Evolutionary conservation across 2,797 vertebrate genomes (phyloP).

Genomic region (Hypotaenidia okinawae): DNA sequence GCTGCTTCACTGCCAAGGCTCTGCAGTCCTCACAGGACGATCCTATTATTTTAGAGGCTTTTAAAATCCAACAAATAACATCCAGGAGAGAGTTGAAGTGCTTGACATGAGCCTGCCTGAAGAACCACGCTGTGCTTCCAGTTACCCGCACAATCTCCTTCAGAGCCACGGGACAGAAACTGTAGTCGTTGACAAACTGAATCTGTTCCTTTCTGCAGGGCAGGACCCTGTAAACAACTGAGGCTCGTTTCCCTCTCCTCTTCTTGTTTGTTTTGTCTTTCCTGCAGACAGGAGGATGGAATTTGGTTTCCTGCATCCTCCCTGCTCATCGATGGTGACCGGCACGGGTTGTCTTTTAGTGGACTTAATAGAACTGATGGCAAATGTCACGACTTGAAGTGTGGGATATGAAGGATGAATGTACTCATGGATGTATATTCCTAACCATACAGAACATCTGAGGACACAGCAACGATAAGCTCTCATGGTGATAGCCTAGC

Average conservation of each 20-base stretch:
- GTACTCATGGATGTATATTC: neutral
- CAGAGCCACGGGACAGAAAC: neutral
- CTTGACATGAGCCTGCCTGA: neutral
- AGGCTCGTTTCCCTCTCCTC: neutral
- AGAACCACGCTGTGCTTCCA: neutral
- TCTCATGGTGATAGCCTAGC: neutral
- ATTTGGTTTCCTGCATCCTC: slow-evolving; percentile 2
- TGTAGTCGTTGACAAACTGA: neutral
- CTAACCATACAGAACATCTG: neutral
- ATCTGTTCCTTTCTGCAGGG: neutral
- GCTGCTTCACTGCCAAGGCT: neutral
- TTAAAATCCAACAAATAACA: neutral
- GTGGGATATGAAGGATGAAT: neutral
- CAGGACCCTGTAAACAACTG: neutral
- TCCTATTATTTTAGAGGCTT: neutral
- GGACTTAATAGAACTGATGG: neutral
- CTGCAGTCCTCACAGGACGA: neutral
- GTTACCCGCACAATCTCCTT: neutral
- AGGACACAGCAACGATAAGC: neutral
- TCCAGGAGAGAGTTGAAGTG: neutral
- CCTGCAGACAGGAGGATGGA: neutral
- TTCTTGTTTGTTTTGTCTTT: neutral
- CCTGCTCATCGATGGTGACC: neutral
- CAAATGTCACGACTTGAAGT: neutral
- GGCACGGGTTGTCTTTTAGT: neutral